phyloP scores from a whole-genome alignment of 1,140 invertebrate species.

The Camponotus pennsylvanicus region DNA sequence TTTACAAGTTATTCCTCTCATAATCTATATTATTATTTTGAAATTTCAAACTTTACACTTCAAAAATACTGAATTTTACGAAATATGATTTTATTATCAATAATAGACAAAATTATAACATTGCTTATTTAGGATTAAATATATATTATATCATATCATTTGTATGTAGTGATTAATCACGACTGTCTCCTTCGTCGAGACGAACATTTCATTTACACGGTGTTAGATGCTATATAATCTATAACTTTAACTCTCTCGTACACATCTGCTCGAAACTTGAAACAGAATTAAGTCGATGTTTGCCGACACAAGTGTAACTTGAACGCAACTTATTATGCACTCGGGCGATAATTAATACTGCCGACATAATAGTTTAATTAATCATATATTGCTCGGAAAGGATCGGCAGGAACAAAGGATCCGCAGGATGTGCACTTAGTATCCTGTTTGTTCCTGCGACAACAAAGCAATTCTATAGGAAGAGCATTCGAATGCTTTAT shows the following conservation, averaged over 20 bases:
- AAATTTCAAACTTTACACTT: background rate
- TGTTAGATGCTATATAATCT: background rate
- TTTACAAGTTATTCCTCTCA: background rate
- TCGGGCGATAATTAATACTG: slow-evolving; percentile 53
- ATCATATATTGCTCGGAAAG: slow-evolving; percentile 54
- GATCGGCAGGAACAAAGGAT: slow-evolving; percentile 44
- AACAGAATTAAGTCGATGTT: slow-evolving; percentile 40
- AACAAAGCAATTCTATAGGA: slow-evolving; percentile 21
- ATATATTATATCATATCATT: background rate
- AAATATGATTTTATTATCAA: background rate
- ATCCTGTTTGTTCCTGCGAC: slow-evolving; percentile 37
- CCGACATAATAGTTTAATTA: slow-evolving; percentile 50
- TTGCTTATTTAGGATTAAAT: background rate
- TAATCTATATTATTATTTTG: background rate
- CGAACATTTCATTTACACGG: slow-evolving; percentile 17
- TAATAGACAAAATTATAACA: background rate
- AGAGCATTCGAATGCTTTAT: slow-evolving; percentile 7
- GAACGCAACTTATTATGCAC: slow-evolving; percentile 51
- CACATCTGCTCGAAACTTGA: background rate
- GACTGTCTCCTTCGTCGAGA: background rate
- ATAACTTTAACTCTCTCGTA: slow-evolving; percentile 12
- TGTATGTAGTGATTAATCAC: slow-evolving; percentile 10
- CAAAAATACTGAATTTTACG: background rate
- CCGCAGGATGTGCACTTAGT: slow-evolving; percentile 23
- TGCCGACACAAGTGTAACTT: slow-evolving; percentile 40